Percentiles rank a stretch among this genome's conserved stretches.
Evolutionary conservation across 2,113 vertebrate genomes (phyloP).

Genomic region (Cololabis saira): DNA sequence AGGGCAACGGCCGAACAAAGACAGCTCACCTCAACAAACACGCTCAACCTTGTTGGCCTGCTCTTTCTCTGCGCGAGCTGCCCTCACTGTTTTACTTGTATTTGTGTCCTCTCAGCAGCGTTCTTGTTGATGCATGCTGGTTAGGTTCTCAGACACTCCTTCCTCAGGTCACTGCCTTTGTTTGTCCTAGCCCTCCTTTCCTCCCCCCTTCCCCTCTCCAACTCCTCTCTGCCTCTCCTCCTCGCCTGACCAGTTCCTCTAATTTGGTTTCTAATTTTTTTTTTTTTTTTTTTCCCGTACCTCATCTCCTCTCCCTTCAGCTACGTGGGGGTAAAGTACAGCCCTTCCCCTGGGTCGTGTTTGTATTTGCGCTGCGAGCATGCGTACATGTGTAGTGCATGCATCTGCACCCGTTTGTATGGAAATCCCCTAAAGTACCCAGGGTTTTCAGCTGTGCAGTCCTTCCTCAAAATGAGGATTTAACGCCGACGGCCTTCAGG

Average conservation of each 20-base stretch:
- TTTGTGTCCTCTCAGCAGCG: slow-evolving; percentile 76
- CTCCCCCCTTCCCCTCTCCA: slow-evolving; percentile 26
- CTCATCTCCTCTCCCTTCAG: slow-evolving; percentile 70
- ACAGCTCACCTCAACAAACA: slow-evolving; percentile 23
- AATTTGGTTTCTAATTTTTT: slow-evolving; percentile 80
- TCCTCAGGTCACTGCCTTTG: slow-evolving; percentile 70
- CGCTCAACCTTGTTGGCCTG: slow-evolving; percentile 27
- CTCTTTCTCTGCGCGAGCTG: slow-evolving; percentile 15
- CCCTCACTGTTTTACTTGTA: slow-evolving; percentile 39
- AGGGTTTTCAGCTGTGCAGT: slow-evolving; percentile 21
- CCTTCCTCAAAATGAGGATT: slow-evolving; percentile 57
- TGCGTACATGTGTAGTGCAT: slow-evolving; percentile 15
- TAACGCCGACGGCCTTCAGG: slow-evolving; percentile 48
- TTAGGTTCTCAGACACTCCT: slow-evolving; percentile 70
- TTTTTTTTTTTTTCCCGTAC: slow-evolving; percentile 36
- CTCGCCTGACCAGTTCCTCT: slow-evolving; percentile 76
- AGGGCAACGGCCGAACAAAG: slow-evolving; percentile 52
- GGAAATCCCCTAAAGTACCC: slow-evolving; percentile 63
- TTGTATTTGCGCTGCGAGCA: slow-evolving; percentile 48
- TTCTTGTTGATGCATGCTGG: slow-evolving; percentile 70
- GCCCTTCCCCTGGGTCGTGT: slow-evolving; percentile 51
- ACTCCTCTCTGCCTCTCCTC: slow-evolving; percentile 60
- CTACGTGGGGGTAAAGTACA: slow-evolving; percentile 65
- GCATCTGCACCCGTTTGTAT: slow-evolving; percentile 25
- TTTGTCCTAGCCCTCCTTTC: slow-evolving; percentile 68